phyloP scores from a whole-genome alignment of 2,797 vertebrate species.

The Urosaurus nigricauda region DNA sequence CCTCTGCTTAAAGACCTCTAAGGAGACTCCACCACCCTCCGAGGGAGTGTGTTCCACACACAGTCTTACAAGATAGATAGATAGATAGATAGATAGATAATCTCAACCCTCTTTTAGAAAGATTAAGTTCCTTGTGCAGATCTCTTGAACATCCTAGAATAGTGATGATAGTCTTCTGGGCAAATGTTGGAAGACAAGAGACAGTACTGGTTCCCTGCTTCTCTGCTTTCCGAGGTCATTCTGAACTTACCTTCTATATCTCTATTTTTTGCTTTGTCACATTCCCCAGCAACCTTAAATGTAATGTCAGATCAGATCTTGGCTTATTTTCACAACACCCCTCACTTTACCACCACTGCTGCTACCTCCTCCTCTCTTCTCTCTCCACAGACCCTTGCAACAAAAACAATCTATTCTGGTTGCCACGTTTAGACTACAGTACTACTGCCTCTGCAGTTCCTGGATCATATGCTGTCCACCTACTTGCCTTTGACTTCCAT shows the following conservation, averaged over 20 bases:
- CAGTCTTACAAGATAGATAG: too few relatives aligned
- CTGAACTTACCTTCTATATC: not conserved
- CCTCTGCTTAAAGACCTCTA: too few relatives aligned
- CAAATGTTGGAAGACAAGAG: not conserved
- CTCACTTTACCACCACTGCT: not conserved
- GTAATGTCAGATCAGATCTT: not conserved
- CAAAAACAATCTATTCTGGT: not conserved
- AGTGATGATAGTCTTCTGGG: not conserved
- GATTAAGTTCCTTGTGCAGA: too few relatives aligned
- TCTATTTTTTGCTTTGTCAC: not conserved
- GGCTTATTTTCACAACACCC: not conserved
- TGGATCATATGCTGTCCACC: not conserved
- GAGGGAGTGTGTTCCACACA: too few relatives aligned
- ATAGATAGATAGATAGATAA: too few relatives aligned
- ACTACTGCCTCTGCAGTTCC: not conserved
- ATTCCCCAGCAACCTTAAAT: not conserved
- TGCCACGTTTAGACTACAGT: not conserved
- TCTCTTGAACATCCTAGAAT: not conserved
- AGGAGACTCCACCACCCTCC: too few relatives aligned
- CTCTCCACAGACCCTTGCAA: not conserved
- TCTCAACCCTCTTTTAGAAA: too few relatives aligned
- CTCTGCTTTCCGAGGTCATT: not conserved
- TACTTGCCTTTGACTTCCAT: not conserved
- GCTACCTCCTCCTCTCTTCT: not conserved
- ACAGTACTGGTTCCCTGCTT: not conserved